Evolutionary conservation across 1,140 invertebrate species (phyloP).

Genomic region (Drosophila pachea): DNA sequence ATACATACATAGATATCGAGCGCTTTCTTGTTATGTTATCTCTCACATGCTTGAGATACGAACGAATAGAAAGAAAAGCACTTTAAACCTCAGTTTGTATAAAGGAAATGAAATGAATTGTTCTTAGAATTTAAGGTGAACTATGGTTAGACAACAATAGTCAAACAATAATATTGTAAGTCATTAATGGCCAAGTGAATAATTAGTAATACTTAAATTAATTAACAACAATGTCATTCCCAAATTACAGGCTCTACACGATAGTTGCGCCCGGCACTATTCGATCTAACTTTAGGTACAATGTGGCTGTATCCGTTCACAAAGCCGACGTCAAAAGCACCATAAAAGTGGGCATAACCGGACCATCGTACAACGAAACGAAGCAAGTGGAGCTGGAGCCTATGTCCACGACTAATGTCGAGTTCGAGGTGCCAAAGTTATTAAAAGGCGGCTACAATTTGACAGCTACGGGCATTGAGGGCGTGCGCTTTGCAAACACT

Average conservation of each 20-base stretch:
- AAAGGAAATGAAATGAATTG: background rate
- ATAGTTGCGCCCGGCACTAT: constrained; percentile 89
- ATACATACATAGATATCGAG: background rate
- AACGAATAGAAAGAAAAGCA: background rate
- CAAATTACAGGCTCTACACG: constrained; percentile 84
- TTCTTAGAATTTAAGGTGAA: background rate
- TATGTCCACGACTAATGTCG: constrained; percentile 84
- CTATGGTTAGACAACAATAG: too few species aligned
- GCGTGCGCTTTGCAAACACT: constrained; percentile 86
- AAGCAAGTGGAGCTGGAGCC: constrained; percentile 85
- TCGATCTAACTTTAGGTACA: constrained; percentile 90
- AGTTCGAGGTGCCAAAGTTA: constrained; percentile 84
- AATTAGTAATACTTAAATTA: constrained; percentile 5
- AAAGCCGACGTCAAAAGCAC: constrained; percentile 82
- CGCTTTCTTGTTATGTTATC: constrained; percentile 11
- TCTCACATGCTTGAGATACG: background rate
- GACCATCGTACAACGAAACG: constrained; percentile 84
- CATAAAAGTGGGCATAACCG: constrained; percentile 86
- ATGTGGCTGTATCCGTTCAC: constrained; percentile 86
- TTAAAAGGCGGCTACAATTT: constrained; percentile 88
- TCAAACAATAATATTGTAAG: too few species aligned
- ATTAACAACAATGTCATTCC: background rate
- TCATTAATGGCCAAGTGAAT: background rate
- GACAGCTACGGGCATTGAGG: constrained; percentile 85
- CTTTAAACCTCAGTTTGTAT: background rate